Base-by-base conservation (phyloP, 2,888 invertebrate species). In the Trichogramma evanescens region DNA sequence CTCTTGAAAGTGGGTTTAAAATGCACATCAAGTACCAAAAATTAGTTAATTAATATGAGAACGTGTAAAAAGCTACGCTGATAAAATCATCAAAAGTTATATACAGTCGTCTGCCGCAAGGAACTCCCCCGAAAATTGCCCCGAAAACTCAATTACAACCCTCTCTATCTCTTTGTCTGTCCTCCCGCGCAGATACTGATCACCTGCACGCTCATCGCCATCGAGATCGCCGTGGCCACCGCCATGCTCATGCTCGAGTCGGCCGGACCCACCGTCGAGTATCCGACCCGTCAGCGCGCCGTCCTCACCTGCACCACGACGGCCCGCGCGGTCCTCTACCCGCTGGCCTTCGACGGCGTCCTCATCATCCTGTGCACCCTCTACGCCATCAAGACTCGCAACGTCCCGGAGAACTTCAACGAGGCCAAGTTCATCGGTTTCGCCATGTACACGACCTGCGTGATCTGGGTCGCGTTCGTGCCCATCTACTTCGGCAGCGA, bases 351-450 rank as follows among this genome's bases (percentile, higher is more conserved):
- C 74, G 88, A 89, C 74, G 84, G 88, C 65, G 75, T 88, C 64
- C 82, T 91, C 54, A 85, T 91, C 63, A 80, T 83, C 4, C 80
- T 89, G 68, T 91, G 90, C 74, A 91, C 90, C 4, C 78, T 87
- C 44, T 89, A 90, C 73, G 91, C 91, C n/a, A 79, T 89, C 52
- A 87, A 87, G 73, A 88, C 88, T 0, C 80, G 91, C 48, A 89
- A 89, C 71, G 82, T 91, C 26, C 91, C 91, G 0, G 90, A 89
- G 75, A 91, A 91, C 77, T 90, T 90, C 76, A 91, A 91, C 80
- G 91, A 89, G 73, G 84, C 85, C 1, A 83, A 84, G 70, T 85
- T 84, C 71, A 88, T 89, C 65, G 89, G 90, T 2, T 91, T 91
- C 71, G 88, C 89, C 39, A 89, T 90, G 86, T 91, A 88, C 78